Base-by-base conservation (phyloP, 2,888 invertebrate genomes). In the Mongoloraphidia duomilia region DNA sequence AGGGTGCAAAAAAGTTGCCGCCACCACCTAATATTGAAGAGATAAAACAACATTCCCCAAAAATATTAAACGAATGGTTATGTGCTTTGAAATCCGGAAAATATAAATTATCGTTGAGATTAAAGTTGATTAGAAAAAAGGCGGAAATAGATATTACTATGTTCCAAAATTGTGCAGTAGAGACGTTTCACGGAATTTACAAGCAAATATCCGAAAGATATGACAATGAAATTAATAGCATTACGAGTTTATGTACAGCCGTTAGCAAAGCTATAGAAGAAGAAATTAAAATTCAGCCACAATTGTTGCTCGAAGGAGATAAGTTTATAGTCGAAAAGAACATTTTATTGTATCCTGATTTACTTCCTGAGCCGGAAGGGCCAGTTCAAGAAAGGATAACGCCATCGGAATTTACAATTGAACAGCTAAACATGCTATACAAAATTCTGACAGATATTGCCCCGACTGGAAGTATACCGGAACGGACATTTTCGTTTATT, bases 121-220 rank as follows among this genome's bases (percentile, higher is more conserved):
- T 75, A 60, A 65, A 73, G 57, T 57, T 73, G 54, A 64, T 73
- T 57, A 67, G 69, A 60, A 57, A 69, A 55, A 63, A 66, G 62
- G 66, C 71, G 33, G 64, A 72, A 51, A 60, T 68, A 14, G 61
- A 69, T 54, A 68, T 77, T 34, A 63, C 73, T 47, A 67, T 66
- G 40, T 68, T 73, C 56, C 65, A 76, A 37, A 55, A 61, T 46
- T 67, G 69, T 53, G 70, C 73, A 51, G 69, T 70, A 44, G 63
- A 65, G 55, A 65, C 69, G n/a, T 76, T 77, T 33, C 70, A 72
- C 54, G 62, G 67, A 10, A 60, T 77, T 17, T 72, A 71, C 58
- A 68, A 72, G 52, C 70, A 72, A 56, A 64, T 77, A 35, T 52
- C 52, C n/a, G 46, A 49, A 38, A 59, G 65, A 46, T 72, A 70